Conservation (phyloP, 2,888 invertebrate species). For the Acronicta alni region DNA sequence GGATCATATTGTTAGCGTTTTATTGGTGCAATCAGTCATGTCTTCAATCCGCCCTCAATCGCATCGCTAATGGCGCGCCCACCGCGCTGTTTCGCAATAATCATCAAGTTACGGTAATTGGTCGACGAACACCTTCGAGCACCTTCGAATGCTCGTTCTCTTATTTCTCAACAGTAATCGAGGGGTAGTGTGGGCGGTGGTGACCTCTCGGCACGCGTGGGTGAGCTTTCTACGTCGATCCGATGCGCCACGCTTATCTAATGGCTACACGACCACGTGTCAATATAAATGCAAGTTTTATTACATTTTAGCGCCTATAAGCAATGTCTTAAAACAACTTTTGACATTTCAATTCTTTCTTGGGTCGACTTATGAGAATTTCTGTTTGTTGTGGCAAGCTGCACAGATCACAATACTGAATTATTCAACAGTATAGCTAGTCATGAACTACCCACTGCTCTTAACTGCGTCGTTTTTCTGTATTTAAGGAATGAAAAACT, state of each 20-base stretch:
- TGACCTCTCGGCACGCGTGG: conserved; percentile 85
- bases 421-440: conserved; percentile 44
- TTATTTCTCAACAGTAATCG: conserved; percentile 73
- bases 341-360: conserved; percentile 34
- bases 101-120: conserved; percentile 79
- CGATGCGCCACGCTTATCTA: conserved; percentile 68
- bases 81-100: conserved; percentile 75
- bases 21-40: conserved; percentile 63
- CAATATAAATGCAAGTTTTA: conserved; percentile 49
- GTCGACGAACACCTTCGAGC: conserved; percentile 67
- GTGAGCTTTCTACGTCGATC: conserved; percentile 77
- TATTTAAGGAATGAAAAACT: conserved; percentile 4
- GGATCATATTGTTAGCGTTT: conserved; percentile 53
- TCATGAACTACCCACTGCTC: conserved; percentile 38
- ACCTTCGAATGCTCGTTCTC: conserved; percentile 55
- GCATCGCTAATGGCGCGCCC: conserved; percentile 62
- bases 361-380: conserved; percentile 17
- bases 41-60: conserved; percentile 63
- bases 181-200: conserved; percentile 74
- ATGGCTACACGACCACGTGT: conserved; percentile 57
- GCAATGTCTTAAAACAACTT: conserved; percentile 32
- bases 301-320: conserved; percentile 46
- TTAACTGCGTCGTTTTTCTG: conserved; percentile 24
- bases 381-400: conserved; percentile 35
- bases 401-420: conserved; percentile 43